Conservation (phyloP, 2,113 vertebrate species). For the Stegastes partitus region DNA sequence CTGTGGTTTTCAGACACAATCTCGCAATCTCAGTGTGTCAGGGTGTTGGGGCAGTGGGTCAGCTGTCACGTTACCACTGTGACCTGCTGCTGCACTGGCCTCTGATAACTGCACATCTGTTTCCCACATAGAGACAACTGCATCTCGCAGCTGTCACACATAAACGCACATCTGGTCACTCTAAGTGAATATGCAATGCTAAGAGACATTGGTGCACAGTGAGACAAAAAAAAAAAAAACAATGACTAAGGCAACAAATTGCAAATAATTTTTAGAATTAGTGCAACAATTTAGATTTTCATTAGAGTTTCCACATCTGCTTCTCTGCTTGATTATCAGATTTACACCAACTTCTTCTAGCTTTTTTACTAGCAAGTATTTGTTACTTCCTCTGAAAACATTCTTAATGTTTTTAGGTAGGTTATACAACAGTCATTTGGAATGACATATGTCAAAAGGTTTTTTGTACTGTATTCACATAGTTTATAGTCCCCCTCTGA, state of each 20-base stretch:
- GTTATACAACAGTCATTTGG: too few species aligned
- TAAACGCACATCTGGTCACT: slow-evolving; percentile 27
- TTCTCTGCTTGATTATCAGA: too few species aligned
- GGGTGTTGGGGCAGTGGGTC: slow-evolving; percentile 62
- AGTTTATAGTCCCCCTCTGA: too few species aligned
- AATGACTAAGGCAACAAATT: background rate
- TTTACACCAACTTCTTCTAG: too few species aligned
- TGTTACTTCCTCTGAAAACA: too few species aligned
- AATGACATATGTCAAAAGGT: too few species aligned
- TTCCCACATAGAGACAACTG: slow-evolving; percentile 2
- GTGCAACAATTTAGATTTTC: too few species aligned
- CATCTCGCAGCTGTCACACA: background rate
- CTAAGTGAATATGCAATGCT: background rate
- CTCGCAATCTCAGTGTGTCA: slow-evolving; percentile 36
- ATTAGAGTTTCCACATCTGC: background rate
- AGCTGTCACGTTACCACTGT: slow-evolving; percentile 29
- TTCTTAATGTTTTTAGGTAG: too few species aligned
- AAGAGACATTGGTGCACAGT: background rate
- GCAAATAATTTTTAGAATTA: background rate
- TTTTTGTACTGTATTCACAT: too few species aligned
- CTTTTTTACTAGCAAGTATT: too few species aligned
- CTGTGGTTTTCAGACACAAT: slow-evolving; percentile 8
- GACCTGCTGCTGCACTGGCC: slow-evolving; percentile 32
- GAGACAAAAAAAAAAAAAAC: too few species aligned
- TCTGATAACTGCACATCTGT: slow-evolving; percentile 37